Base-by-base conservation (phyloP, 64 coral and sea anemone genomes). In the Montipora foliosa region DNA sequence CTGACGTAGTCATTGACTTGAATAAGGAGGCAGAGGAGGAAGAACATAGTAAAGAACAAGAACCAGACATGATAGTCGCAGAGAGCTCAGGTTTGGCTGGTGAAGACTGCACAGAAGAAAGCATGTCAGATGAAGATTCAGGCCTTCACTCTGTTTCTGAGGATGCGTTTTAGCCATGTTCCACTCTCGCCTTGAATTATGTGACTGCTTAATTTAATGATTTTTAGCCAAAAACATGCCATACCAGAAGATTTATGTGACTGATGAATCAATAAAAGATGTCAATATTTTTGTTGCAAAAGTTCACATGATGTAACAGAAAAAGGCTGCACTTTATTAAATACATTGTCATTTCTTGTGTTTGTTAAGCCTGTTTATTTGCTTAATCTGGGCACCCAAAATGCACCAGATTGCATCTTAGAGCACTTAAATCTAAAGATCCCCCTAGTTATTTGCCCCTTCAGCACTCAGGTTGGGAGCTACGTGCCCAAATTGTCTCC, bases 61-160 rank as follows among this genome's bases (percentile, higher is more conserved):
- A 76, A 76, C 44, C 37, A 37, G 29, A 37, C 25, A 25, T 25
- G 25, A 25, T 25, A 25, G 25, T 25, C 25, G 74, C 74, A 76
- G 24, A 3, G 11, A 76, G 25, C 22, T 45, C 2, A 76, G 74
- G 22, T 47, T 76, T 76, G 44, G 74, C 5, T 47, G 0, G 68
- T 7, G 68, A 71, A 71, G 29, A 76, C 74, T 37, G 37, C 37
- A 37, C 37, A 37, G 37, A 37, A 37, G 37, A 37, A 37, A 76
- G 74, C 20, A 47, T 53, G 0, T 58, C 80, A 24, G 80, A 82
- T 58, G 51, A 82, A 82, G 29, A 82, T 59, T 82, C 80, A 82
- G 59, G 80, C 80, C 80, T 82, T 64, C 8, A 82, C 51, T 60
- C 80, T 59, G 59, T 82, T 55, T 82, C 80, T 82, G 49, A 82